These are phyloP conservation scores for Hydrozoanthus tunicans DNA, from an alignment of 64 coral and sea anemone species.

Conservation along the genomic window DNA sequence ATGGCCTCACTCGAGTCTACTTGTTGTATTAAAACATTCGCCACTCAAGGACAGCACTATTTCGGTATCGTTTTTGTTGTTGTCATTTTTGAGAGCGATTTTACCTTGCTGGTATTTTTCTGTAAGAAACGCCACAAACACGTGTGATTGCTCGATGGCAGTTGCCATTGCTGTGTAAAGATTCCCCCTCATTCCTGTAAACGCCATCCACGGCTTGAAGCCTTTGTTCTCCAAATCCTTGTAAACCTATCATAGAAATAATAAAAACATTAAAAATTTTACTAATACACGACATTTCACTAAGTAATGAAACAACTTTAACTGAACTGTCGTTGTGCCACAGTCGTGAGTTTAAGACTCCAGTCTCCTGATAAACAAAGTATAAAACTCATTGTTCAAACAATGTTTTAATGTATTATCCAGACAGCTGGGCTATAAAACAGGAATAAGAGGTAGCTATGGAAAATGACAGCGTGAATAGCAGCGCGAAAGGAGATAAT, in stretches of 20 bases:
- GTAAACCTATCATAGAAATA: slow-evolving; percentile 20
- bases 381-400: too few species aligned
- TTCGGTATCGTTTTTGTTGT: neutral
- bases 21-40: too few species aligned
- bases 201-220: slow-evolving; percentile 35
- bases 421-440: too few species aligned
- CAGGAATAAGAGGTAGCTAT: too few species aligned
- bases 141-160: slow-evolving; percentile 42
- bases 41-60: neutral
- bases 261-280: neutral
- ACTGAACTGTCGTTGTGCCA: too few species aligned
- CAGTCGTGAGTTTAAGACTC: too few species aligned
- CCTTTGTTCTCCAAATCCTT: slow-evolving; percentile 36
- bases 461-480: too few species aligned
- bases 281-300: neutral
- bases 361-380: too few species aligned
- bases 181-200: slow-evolving; percentile 49
- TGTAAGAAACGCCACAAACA: slow-evolving; percentile 50
- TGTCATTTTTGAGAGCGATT: neutral
- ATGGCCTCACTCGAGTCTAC: too few species aligned
- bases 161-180: slow-evolving; percentile 55
- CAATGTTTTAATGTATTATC: too few species aligned
- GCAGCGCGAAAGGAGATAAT: too few species aligned
- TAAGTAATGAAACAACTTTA: neutral
- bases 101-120: slow-evolving; percentile 52